These are phyloP conservation scores for Drosophila recens DNA, from an alignment of 2,888 invertebrate genomes.

Conservation along the genomic window DNA sequence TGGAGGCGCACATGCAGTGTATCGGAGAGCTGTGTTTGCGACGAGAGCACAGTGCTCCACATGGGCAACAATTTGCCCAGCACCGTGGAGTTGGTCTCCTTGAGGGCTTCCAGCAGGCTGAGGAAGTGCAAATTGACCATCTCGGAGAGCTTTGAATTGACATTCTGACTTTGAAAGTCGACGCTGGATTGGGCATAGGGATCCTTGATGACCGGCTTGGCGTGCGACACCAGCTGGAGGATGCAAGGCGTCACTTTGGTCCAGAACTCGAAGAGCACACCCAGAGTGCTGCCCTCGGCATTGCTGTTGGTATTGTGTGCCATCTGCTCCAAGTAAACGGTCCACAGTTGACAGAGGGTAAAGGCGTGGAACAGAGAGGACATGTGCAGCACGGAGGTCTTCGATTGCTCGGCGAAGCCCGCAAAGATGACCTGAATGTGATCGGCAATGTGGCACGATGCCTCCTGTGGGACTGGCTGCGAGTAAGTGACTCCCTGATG, in stretches of 20 bases:
- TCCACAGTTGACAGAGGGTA: slow-evolving; percentile 99
- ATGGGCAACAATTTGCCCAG: slow-evolving; percentile 96
- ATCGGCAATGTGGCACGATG: slow-evolving; percentile 98
- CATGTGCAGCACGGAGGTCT: slow-evolving; percentile 97
- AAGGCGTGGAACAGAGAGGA: slow-evolving; percentile 98
- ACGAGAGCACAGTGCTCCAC: slow-evolving; percentile 98
- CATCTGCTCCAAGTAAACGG: slow-evolving; percentile 97
- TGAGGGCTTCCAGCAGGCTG: slow-evolving; percentile 96
- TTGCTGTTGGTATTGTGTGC: slow-evolving; percentile 89
- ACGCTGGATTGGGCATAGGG: slow-evolving; percentile 40
- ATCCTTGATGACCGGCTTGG: slow-evolving; percentile 91
- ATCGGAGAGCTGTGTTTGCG: slow-evolving; percentile 96
- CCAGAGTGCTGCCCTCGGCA: slow-evolving; percentile 91
- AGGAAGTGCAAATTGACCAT: slow-evolving; percentile 99
- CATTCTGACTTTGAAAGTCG: slow-evolving; percentile 65
- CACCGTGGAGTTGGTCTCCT: slow-evolving; percentile 97
- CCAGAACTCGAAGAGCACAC: slow-evolving; percentile 98
- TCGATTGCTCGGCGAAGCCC: slow-evolving; percentile 98
- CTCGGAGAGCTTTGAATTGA: slow-evolving; percentile 92
- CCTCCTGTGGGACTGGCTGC: slow-evolving; percentile 97
- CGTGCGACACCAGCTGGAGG: slow-evolving; percentile 95
- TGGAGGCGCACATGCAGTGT: slow-evolving; percentile 95
- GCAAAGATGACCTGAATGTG: slow-evolving; percentile 98
- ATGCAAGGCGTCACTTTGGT: slow-evolving; percentile 98
- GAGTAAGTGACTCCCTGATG: slow-evolving; percentile 85